Evolutionary conservation across 2,797 vertebrate species (phyloP), one percentile per base, ranked within the genome.

Genomic region (Lacerta viridis): DNA sequence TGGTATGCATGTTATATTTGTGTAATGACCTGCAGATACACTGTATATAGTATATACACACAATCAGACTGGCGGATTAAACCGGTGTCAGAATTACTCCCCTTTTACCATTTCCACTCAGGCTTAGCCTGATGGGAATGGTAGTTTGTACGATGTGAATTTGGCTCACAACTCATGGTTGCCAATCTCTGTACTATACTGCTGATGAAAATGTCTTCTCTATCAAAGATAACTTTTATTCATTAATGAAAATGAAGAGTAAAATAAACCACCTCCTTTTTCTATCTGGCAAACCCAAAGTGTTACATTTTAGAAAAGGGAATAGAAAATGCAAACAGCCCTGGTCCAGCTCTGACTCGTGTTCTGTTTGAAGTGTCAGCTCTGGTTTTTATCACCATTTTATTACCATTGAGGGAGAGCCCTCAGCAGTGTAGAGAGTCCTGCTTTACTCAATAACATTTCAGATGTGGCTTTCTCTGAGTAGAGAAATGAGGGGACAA

Each of bases 301-400:
- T 88, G 55, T 43, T 87, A 88, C 39, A 68, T 92, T 93, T 78
- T 88, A 88, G 90, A 88, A 86, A 88, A 90, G 83, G 84, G 88
- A 78, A 86, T 85, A 55, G 68, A 89, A 89, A 85, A 85, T 27
- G 90, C 93, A 83, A 80, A 76, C 2, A 36, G 33, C 41, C 25
- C 1, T 0, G 5, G 61, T 39, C 72, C 74, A 84, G 89, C 92
- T 94, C 83, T 59, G 79, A 83, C 83, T 74, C 88, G 80, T 86
- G 86, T 7, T 0, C 74, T 0, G 17, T 95, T 95, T 95, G 93
- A 94, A 95, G 91, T 95, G 92, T 95, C 95, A 92, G 92, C 94
- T 94, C 93, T 90, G 3, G 88, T 94, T 95, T 94, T 95, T 94
- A 92, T 95, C 93, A 90, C 91, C 87, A 83, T 94, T 94, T 94